Conservation (phyloP, 1,140 invertebrate species). For the Monochamus saltuarius region DNA sequence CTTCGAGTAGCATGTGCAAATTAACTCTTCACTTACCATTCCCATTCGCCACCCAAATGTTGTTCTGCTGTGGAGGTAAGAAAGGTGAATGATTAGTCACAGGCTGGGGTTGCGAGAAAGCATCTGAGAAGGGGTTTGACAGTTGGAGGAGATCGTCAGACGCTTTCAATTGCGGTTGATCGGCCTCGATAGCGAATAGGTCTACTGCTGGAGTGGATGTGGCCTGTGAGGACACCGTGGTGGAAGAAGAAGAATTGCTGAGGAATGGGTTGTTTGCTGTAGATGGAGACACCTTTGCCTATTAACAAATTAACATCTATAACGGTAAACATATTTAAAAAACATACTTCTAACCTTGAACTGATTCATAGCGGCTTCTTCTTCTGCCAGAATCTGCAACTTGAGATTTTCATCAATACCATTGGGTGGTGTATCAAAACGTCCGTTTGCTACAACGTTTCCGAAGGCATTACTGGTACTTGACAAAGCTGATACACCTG, state of each 20-base stretch:
- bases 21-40: constrained; percentile 54
- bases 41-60: constrained; percentile 71
- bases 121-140: constrained; percentile 89
- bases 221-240: constrained; percentile 57
- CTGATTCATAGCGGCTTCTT: constrained; percentile 92
- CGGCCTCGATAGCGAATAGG: constrained; percentile 62
- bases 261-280: constrained; percentile 80
- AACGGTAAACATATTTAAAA: constrained; percentile 10
- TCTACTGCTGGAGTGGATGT: constrained; percentile 61
- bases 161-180: constrained; percentile 60
- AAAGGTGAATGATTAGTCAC: constrained; percentile 44
- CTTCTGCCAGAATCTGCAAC: constrained; percentile 87
- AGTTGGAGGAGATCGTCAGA: constrained; percentile 88
- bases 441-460: constrained; percentile 72
- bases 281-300: constrained; percentile 80
- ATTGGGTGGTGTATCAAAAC: constrained; percentile 66
- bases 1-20: background rate
- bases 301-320: constrained; percentile 36
- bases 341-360: constrained; percentile 73
- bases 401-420: constrained; percentile 84
- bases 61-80: constrained; percentile 51
- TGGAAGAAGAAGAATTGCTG: constrained; percentile 57
- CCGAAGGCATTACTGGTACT: constrained; percentile 86
- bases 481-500: constrained; percentile 85
- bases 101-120: constrained; percentile 64